Base-by-base conservation (phyloP, 2,888 invertebrate genomes). In the Escarpia spicata region DNA sequence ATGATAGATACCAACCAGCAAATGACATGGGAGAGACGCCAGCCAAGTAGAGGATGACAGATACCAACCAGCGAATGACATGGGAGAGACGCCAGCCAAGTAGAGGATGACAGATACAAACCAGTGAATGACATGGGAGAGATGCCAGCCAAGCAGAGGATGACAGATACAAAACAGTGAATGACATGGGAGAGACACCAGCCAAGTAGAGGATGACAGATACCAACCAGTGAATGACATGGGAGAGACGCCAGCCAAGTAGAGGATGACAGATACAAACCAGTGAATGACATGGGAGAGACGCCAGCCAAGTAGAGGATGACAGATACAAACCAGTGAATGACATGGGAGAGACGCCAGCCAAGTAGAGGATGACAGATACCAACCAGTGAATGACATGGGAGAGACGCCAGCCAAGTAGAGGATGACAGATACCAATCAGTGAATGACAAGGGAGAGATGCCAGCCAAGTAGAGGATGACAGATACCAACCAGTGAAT, bases 161-260 rank as follows among this genome's bases (percentile, higher is more conserved):
- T 52, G 52, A 52, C 52, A 52, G 52, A 52, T 15, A 52, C 52
- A 9, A 75, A 75, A n/a, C 75, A 75, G 75, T 26, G 75, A 75
- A 75, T 75, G 92, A 90, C 43, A 92, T 90, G 8, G 92, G 43
- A 31, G 92, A 44, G 52, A 90, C 92, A n/a, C 92, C 75, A 75
- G 75, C 75, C 75, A 75, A 75, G n/a, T n/a, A n/a, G n/a, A n/a
- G n/a, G n/a, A 52, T 52, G 52, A 52, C 52, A 52, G 52, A 52
- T 15, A 52, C 52, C 2, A 75, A 75, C 75, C 75, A 75, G 75
- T 26, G 75, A 75, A 75, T 75, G 92, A 90, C 43, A 92, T 90
- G 8, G 92, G 43, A 31, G 92, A 44, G 52, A 90, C 92, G 31
- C 92, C 75, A 75, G 75, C 75, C 75, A 75, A 75, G n/a, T n/a